phyloP scores from a whole-genome alignment of 2,113 vertebrate genomes.

The Erythrolamprus reginae region DNA sequence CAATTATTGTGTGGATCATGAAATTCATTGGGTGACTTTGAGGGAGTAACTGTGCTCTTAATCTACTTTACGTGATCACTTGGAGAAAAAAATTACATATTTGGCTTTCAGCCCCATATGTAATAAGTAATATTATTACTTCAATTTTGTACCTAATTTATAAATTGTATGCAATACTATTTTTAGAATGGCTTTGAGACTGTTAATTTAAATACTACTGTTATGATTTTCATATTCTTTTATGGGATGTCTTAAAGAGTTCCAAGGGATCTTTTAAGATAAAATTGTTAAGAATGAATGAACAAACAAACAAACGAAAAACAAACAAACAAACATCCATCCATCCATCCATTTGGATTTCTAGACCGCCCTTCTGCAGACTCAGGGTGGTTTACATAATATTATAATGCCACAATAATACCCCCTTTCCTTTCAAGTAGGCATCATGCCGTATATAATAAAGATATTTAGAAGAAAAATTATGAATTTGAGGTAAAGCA shows the following conservation, averaged over 20 bases:
- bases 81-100: neutral
- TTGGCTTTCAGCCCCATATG: neutral
- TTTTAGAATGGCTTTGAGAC: neutral
- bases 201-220: neutral
- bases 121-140: neutral
- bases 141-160: neutral
- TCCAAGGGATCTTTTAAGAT: neutral
- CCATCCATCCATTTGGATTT: no score
- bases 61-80: neutral
- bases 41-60: neutral
- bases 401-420: neutral
- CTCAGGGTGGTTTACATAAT: no score
- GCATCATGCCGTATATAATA: neutral
- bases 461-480: neutral
- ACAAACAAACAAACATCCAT: no score
- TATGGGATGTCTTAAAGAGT: neutral
- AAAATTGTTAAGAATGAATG: neutral
- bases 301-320: no score
- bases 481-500: neutral
- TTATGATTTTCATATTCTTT: neutral
- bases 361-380: no score
- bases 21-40: neutral
- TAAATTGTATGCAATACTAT: neutral
- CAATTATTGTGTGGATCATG: neutral
- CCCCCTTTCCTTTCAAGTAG: neutral